These are phyloP conservation scores for Drosophila cognata DNA, from an alignment of 2,888 invertebrate species.

Conservation along the genomic window DNA sequence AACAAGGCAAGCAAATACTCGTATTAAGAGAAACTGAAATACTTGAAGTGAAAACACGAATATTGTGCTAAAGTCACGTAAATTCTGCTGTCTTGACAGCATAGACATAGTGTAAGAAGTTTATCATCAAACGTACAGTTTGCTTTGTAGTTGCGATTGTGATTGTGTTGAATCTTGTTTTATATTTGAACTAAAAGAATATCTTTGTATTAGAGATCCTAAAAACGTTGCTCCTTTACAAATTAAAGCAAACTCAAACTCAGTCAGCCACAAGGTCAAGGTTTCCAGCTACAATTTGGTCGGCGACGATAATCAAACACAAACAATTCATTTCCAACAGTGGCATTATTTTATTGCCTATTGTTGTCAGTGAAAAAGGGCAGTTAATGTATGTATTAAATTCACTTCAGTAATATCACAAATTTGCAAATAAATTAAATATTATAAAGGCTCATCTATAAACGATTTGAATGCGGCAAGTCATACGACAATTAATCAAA, in stretches of 20 bases:
- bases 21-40: conserved; percentile 21
- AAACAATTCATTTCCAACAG: conserved; percentile 14
- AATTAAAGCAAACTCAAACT: not conserved
- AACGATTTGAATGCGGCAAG: conserved; percentile 6
- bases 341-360: conserved; percentile 30
- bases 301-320: conserved; percentile 11
- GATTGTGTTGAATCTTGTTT: not conserved
- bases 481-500: not conserved
- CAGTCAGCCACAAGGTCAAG: not conserved
- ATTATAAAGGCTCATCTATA: conserved; percentile 1
- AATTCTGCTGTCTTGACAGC: not conserved
- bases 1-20: conserved; percentile 14
- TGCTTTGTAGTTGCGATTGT: not conserved
- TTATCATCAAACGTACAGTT: not conserved
- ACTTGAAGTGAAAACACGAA: conserved; percentile 6
- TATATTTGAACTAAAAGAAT: not conserved
- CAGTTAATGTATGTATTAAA: conserved; percentile 25
- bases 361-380: conserved; percentile 13
- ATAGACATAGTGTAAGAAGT: not conserved
- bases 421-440: conserved; percentile 22
- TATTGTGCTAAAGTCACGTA: conserved; percentile 12
- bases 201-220: not conserved
- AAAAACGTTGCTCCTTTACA: not conserved
- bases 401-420: conserved; percentile 15
- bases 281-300: not conserved